These are phyloP conservation scores for Papilio elwesi DNA, from an alignment of 2,888 invertebrate genomes.

Conservation along the genomic window DNA sequence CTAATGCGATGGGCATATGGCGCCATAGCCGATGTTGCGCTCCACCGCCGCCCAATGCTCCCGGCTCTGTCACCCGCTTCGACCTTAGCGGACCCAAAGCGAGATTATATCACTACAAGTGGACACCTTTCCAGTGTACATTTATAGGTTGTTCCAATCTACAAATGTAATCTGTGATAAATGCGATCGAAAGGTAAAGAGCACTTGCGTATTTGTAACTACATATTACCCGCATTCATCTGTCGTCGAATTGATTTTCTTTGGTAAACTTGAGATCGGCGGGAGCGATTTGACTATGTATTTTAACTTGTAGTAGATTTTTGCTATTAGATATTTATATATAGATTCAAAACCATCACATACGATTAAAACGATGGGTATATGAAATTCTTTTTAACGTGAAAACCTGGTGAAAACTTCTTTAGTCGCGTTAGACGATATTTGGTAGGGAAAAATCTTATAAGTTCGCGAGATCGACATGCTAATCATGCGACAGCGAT, in stretches of 20 bases:
- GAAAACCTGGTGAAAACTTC: no score
- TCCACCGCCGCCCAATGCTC: conserved; percentile 63
- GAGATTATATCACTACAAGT: conserved; percentile 70
- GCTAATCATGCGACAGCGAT: no score
- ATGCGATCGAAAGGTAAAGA: conserved; percentile 52
- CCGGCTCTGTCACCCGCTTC: conserved; percentile 66
- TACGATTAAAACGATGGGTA: no score
- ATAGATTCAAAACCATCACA: no score
- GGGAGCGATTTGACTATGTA: no score
- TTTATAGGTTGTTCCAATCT: conserved; percentile 48
- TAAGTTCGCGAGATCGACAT: no score
- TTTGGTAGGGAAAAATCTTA: no score
- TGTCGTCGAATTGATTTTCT: neutral
- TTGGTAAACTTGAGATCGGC: neutral
- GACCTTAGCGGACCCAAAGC: conserved; percentile 63
- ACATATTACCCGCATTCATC: conserved; percentile 69
- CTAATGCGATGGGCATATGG: conserved; percentile 81
- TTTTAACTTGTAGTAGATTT: no score
- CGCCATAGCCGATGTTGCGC: conserved; percentile 68
- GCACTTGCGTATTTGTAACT: conserved; percentile 49
- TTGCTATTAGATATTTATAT: no score
- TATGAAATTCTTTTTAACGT: no score
- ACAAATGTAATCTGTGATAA: conserved; percentile 59
- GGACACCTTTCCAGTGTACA: conserved; percentile 48
- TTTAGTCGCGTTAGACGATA: no score